Evolutionary conservation across 37 sponge, comb jelly and placozoan species (phyloP), one percentile per base, ranked within the genome.

Genomic region (Halisarca cf. caerulea): DNA sequence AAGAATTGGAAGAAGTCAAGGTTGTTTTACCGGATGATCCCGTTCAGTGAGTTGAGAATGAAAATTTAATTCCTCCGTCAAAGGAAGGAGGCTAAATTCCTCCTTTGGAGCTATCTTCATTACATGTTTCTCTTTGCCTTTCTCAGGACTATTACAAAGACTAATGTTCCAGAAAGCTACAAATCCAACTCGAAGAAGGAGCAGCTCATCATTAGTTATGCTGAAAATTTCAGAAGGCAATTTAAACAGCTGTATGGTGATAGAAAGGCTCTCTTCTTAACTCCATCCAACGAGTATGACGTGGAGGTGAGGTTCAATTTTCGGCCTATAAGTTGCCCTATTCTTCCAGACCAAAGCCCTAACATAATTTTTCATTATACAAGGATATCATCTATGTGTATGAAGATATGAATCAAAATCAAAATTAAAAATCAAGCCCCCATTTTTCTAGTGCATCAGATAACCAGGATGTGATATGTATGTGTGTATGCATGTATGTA

Each of bases 201-300:
- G 71, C 53, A 88, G 59, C 58, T 94, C 15, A 80, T 92, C 0
- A 33, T 98, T 68, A 59, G 77, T 32, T 96, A 90, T 79, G 91
- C 92, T 5, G 93, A 90, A 2, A 98, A 98, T 88, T 98, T 98
- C 54, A 82, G 88, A 64, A 61, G 96, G 33, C 99, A 98, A 82
- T 98, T 94, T 66, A 78, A 81, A 25, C 89, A 96, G 42, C 86
- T 96, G 39, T 98, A 96, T 66, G 84, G 93, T 39, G 99, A 98
- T 75, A 90, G 99, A 45, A 98, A 98, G 82, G 86, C 95, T 33
- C 90, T 96, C 44, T 87, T 96, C 55, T 89, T 98, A 0, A 83
- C 61, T 25, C 96, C 99, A 72, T 44, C 61, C 24, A 98, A 98
- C 64, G 99, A 98, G 71, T 81, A 57, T 79, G 88, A 80, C 8